These are phyloP conservation scores for Aplocera efformata DNA, from an alignment of 2,888 invertebrate genomes.

Conservation along the genomic window DNA sequence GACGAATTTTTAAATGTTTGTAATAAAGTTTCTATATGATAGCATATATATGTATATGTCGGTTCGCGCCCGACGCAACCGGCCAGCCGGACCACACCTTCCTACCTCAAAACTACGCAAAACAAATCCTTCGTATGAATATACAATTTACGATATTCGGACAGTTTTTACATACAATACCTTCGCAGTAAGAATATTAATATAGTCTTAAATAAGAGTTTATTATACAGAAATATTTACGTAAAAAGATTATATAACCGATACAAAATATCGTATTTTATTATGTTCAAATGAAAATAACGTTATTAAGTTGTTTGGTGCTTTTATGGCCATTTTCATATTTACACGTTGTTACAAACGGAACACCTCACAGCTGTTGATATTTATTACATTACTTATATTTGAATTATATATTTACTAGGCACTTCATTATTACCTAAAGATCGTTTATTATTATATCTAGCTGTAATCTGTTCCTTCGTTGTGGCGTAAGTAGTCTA, in stretches of 20 bases:
- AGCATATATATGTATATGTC: conserved; percentile 27
- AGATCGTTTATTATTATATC: conserved; percentile 33
- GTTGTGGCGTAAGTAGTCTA: conserved; percentile 37
- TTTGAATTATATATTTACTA: conserved; percentile 18
- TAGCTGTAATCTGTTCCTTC: conserved; percentile 50
- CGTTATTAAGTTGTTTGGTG: conserved; percentile 62
- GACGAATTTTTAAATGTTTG: conserved; percentile 75
- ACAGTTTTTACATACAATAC: conserved; percentile 62
- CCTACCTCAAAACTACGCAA: conserved; percentile 77
- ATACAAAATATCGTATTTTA: conserved; percentile 56
- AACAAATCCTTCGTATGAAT: conserved; percentile 65
- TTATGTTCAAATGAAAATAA: conserved; percentile 54
- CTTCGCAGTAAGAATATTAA: conserved; percentile 65
- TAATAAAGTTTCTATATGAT: conserved; percentile 37
- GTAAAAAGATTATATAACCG: conserved; percentile 62
- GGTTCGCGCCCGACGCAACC: conserved; percentile 34
- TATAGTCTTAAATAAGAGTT: conserved; percentile 74
- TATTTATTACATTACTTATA: conserved; percentile 34
- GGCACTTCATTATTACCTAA: conserved; percentile 32
- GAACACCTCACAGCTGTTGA: conserved; percentile 56
- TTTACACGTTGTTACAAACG: conserved; percentile 67
- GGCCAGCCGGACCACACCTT: conserved; percentile 52
- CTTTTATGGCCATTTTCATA: conserved; percentile 69
- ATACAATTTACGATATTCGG: conserved; percentile 60
- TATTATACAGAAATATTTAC: conserved; percentile 76